Percentiles rank a stretch among this genome's conserved stretches.
phyloP scores from a whole-genome alignment of 2,113 vertebrate species.

The Antechinus stuartii region DNA sequence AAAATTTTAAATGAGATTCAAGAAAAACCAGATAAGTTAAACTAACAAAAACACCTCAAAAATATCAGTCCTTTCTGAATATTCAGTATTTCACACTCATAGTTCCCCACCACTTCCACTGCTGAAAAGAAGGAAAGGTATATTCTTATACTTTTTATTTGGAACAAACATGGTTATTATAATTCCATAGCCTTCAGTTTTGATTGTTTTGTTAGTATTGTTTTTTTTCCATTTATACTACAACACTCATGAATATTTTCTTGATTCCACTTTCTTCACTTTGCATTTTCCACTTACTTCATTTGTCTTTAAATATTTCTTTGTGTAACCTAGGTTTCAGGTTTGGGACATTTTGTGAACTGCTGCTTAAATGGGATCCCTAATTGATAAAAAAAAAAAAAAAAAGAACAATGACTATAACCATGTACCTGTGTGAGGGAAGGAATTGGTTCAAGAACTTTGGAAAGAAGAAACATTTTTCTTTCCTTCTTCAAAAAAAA shows the following conservation, averaged over 20 bases:
- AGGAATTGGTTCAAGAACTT: background rate
- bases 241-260: background rate
- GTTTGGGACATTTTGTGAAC: background rate
- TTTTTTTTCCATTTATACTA: background rate
- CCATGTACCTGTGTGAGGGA: background rate
- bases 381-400: background rate
- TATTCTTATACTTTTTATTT: background rate
- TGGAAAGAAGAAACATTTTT: background rate
- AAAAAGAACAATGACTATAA: background rate
- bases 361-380: background rate
- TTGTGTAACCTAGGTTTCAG: background rate
- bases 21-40: background rate
- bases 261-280: background rate
- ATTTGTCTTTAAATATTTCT: background rate
- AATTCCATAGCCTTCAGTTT: background rate
- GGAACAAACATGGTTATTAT: background rate
- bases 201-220: background rate
- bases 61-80: background rate
- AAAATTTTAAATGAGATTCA: background rate
- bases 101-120: background rate
- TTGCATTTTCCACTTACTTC: background rate
- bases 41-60: background rate
- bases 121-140: background rate
- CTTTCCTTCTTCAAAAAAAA: background rate
- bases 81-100: background rate